Evolutionary conservation across 2,113 vertebrate genomes (phyloP), one percentile per base, ranked within the genome.

Genomic region (Apaloderma vittatum): DNA sequence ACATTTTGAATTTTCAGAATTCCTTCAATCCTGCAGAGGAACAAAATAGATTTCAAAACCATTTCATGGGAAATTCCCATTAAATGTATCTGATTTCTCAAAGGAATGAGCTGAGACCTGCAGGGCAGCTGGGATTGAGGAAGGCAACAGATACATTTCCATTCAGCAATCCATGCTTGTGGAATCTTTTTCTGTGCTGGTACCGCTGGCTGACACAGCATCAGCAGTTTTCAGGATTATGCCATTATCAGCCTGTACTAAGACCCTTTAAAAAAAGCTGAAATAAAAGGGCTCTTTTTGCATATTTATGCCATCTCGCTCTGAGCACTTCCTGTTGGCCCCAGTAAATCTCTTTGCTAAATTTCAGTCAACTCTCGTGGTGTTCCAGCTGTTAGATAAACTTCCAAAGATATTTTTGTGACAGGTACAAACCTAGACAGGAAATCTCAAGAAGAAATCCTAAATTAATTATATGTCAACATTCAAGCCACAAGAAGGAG

Each of bases 401-500:
- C 97, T 97, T 96, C 93, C 97, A 97, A 95, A 94, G 95, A 96
- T 98, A 98, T 98, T 98, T 98, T 97, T 98, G 95, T 98, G 97
- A 97, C 98, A 98, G 97, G 97, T 98, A 98, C 96, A 98, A 97
- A 98, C 95, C 90, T 97, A 97, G 96, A 96, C 96, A 98, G 97
- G 97, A 98, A 98, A 97, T 96, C 96, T 96, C 91, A 55, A 82
- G 96, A 98, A 97, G 98, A 98, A 98, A 98, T 97, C 93, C 95
- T 96, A 98, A 97, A 98, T 98, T 98, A 98, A 98, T 98, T 98
- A 97, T 98, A 97, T 94, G 96, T 97, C 97, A 98, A 96, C 97
- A 97, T 97, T 98, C 96, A 98, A 98, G 97, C 98, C 98, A 98
- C 97, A 98, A 98, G 98, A 98, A 98, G 98, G 98, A 98, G 97